Conservation (phyloP, 2,888 invertebrate species). For the Girardia tigrina region DNA sequence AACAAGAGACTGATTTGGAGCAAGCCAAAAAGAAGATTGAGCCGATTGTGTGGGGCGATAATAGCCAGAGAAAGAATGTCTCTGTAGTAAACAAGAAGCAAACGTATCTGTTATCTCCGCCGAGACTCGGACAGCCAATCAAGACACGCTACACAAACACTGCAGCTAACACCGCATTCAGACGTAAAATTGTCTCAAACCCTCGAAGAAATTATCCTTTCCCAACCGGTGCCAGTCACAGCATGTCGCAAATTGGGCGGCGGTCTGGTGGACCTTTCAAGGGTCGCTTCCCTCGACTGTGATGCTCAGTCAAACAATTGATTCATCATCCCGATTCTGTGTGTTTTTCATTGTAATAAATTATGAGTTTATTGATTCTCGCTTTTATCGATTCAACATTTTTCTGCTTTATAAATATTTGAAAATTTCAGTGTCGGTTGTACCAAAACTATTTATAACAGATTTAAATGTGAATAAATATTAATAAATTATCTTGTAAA, state of each 20-base stretch:
- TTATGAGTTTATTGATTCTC: too few species aligned
- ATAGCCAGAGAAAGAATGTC: not conserved
- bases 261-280: not conserved
- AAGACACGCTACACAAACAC: not conserved
- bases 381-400: too few species aligned
- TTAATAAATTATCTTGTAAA: too few species aligned
- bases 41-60: not conserved
- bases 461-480: too few species aligned
- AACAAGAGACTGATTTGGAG: not conserved
- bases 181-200: not conserved
- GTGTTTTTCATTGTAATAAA: too few species aligned
- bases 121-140: not conserved
- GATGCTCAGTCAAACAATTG: too few species aligned
- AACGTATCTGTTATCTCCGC: not conserved
- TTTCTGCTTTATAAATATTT: too few species aligned
- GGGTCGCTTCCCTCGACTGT: not conserved
- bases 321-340: too few species aligned
- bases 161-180: not conserved
- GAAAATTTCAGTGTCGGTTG: too few species aligned
- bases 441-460: too few species aligned
- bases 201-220: conserved; percentile 2
- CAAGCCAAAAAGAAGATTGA: not conserved
- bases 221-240: not conserved
- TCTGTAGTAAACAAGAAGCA: not conserved
- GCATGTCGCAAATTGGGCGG: not conserved